Percentiles rank a stretch among this genome's conserved stretches.
These are phyloP conservation scores for Plectropomus leopardus DNA, from an alignment of 2,113 vertebrate genomes.

Conservation along the genomic window DNA sequence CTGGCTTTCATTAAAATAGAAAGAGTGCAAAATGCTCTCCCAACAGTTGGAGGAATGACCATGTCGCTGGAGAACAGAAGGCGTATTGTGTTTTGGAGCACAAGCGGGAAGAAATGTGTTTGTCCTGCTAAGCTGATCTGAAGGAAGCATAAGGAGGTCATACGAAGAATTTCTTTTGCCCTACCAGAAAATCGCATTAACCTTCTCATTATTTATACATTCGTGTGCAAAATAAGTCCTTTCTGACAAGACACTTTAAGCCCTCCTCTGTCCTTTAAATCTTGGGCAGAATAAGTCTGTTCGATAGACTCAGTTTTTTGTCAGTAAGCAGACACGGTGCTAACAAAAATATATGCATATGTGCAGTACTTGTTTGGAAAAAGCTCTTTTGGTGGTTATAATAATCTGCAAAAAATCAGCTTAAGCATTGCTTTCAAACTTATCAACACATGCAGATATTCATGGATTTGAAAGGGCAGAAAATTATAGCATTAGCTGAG, in stretches of 20 bases:
- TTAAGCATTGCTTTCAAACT: slow-evolving; percentile 6
- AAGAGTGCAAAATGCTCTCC: slow-evolving; percentile 5
- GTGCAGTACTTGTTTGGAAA: slow-evolving; percentile 2
- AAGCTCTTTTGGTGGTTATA: background rate
- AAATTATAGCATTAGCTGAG: too few relatives aligned
- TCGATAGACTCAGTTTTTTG: background rate
- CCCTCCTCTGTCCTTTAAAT: background rate
- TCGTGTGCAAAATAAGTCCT: slow-evolving; percentile 23
- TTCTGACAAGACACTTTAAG: background rate
- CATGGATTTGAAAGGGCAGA: background rate
- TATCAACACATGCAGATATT: background rate
- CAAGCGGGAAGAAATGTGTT: slow-evolving; percentile 49
- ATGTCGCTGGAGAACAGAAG: slow-evolving; percentile 44
- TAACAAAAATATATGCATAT: background rate
- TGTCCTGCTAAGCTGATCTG: slow-evolving; percentile 71
- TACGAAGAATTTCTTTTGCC: slow-evolving; percentile 30
- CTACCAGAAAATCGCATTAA: slow-evolving; percentile 61
- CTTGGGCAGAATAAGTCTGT: background rate
- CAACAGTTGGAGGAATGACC: background rate
- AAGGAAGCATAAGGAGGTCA: slow-evolving; percentile 49
- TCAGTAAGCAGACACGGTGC: background rate
- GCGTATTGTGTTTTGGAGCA: slow-evolving; percentile 47
- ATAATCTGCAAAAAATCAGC: slow-evolving; percentile 12
- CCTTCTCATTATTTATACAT: slow-evolving; percentile 50
- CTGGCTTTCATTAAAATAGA: slow-evolving; percentile 44